Conservation (phyloP, 2,888 invertebrate genomes). For the Vannuccia rotundouncinata region DNA sequence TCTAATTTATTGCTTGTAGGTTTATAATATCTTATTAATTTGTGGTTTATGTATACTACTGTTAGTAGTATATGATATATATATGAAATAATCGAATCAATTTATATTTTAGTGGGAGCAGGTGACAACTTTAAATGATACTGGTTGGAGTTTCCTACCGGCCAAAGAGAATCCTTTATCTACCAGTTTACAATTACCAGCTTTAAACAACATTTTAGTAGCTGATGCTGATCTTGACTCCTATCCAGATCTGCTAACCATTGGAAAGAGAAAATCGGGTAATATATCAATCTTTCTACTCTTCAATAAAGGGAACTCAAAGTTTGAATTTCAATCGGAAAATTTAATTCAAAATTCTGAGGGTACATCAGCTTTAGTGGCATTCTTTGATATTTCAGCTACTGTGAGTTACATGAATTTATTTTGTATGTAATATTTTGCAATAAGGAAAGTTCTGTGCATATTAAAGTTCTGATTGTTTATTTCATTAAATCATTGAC, state of each 20-base stretch:
- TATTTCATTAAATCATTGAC: too few species aligned
- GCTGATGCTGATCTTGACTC: background rate
- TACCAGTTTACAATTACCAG: background rate
- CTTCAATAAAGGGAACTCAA: background rate
- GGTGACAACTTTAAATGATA: too few species aligned
- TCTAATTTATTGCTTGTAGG: too few species aligned
- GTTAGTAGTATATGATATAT: too few species aligned
- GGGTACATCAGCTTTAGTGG: background rate
- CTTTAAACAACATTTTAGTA: background rate
- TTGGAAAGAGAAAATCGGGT: background rate
- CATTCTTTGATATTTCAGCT: background rate
- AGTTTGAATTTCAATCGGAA: background rate
- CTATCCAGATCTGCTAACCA: background rate
- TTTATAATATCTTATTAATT: too few species aligned
- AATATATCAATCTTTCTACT: background rate
- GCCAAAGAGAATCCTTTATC: background rate
- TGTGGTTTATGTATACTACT: too few species aligned
- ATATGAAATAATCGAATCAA: too few species aligned
- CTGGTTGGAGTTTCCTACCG: constrained; percentile 1
- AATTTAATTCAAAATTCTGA: too few species aligned
- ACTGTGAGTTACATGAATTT: background rate
- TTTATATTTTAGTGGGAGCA: too few species aligned
- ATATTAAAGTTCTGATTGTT: too few species aligned
- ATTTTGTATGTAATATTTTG: too few species aligned
- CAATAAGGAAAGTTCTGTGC: too few species aligned